Conservation (phyloP, 1,140 invertebrate species). For the Papilio helenus region DNA sequence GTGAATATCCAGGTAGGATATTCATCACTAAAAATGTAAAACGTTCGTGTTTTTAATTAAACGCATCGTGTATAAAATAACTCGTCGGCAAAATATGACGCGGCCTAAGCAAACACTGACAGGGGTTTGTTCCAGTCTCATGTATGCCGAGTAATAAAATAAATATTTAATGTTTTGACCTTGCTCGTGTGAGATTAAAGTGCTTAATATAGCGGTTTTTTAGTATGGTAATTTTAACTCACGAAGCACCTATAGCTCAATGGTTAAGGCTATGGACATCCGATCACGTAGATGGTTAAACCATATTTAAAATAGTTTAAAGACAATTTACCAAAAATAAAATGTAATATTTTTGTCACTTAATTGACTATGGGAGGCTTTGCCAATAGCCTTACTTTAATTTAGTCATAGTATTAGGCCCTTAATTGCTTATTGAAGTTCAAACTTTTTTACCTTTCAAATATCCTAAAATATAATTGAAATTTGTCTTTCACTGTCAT, state of each 20-base stretch:
- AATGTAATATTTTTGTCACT: no score
- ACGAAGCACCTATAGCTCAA: neutral
- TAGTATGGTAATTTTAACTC: neutral
- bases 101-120: constrained; percentile 17
- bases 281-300: no score
- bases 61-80: constrained; percentile 15
- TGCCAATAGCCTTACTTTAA: no score
- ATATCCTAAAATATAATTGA: no score
- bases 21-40: constrained; percentile 13
- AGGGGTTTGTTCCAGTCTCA: constrained; percentile 11
- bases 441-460: no score
- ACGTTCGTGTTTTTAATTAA: constrained; percentile 4
- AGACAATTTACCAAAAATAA: no score
- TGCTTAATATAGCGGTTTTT: neutral
- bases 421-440: no score
- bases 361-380: no score
- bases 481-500: neutral
- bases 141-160: constrained; percentile 3
- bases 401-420: no score
- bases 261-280: no score
- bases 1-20: neutral
- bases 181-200: constrained; percentile 15
- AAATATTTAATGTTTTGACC: constrained; percentile 16
- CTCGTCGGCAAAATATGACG: constrained; percentile 24
- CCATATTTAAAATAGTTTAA: no score